Evolutionary conservation across 2,888 invertebrate species (phyloP), one percentile per base, ranked within the genome.

Genomic region (Phasia obesa): DNA sequence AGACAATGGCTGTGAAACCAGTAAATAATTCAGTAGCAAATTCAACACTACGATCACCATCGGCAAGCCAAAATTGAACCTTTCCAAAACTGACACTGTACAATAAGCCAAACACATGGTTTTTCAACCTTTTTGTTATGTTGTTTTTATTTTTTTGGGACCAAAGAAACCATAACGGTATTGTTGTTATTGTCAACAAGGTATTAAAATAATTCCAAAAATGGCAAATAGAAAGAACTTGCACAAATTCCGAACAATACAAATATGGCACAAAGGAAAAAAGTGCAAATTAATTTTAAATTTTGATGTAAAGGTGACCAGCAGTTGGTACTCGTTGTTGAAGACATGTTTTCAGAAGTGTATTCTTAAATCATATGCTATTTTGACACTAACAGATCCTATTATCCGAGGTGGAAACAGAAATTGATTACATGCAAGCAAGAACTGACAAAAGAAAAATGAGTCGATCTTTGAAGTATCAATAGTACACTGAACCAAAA

Each of bases 111-210:
- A 71, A 77, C 65, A 59, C 73, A 44, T 74, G 57, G 62, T 74
- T 64, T 78, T 69, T 74, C 73, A 77, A 77, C 64, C 13, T 57
- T 75, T 9, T 44, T 47, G 62, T 57, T 62, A n/a, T 55, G 25
- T 0, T 13, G 35, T 23, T 51, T 17, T 47, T 47, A 4, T 47
- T 49, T 49, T 23, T n/a, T 25, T 70, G 27, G 15, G 9, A 59
- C 23, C n/a, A 60, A 75, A 59, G 64, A 51, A 67, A 70, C 81
- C 76, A 71, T 65, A 76, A 76, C 35, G 76, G 57, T 60, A 59
- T 71, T 69, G 49, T 59, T 25, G 55, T 65, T 25, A 47, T 51
- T 31, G 21, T 31, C 51, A 42, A 60, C 65, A 38, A 59, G 25
- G 31, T 69, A 69, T 60, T 59, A 53, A 25, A 60, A 53, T 13